Evolutionary conservation across 2,113 vertebrate species (phyloP).

Genomic region (Noctilio leporinus): DNA sequence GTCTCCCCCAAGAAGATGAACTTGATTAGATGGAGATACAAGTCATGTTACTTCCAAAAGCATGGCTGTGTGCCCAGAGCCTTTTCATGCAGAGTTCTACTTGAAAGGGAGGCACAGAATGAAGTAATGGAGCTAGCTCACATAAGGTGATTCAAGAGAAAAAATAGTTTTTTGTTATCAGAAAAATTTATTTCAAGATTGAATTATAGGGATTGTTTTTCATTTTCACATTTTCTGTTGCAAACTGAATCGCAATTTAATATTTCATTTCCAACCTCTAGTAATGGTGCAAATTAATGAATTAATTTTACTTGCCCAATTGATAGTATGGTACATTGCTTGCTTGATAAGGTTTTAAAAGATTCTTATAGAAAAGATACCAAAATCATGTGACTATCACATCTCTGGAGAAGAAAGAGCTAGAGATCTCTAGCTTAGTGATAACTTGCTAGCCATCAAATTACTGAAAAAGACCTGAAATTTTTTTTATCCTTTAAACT

Average conservation of each 20-base stretch:
- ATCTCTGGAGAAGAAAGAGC: slow-evolving; percentile 25
- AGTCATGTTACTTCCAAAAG: background rate
- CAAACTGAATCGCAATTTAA: background rate
- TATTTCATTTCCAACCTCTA: background rate
- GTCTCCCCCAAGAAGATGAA: background rate
- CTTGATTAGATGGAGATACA: background rate
- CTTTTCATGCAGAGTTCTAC: background rate
- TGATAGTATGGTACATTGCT: background rate
- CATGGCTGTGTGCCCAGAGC: too few species aligned
- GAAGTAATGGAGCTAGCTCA: background rate
- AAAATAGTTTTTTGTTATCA: background rate
- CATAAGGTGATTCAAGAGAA: background rate
- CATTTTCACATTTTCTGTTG: background rate
- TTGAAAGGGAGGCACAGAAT: background rate
- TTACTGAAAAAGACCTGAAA: background rate
- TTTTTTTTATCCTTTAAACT: background rate
- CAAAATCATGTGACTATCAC: background rate
- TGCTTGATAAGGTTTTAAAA: background rate
- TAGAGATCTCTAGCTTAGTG: background rate
- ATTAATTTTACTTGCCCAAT: background rate
- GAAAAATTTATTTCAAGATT: background rate
- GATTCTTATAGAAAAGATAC: background rate
- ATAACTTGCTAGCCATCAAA: background rate
- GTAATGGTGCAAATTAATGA: background rate
- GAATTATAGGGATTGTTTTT: background rate